These are phyloP conservation scores for Sminthurinus aureus DNA, from an alignment of 2,888 invertebrate genomes.

Conservation along the genomic window DNA sequence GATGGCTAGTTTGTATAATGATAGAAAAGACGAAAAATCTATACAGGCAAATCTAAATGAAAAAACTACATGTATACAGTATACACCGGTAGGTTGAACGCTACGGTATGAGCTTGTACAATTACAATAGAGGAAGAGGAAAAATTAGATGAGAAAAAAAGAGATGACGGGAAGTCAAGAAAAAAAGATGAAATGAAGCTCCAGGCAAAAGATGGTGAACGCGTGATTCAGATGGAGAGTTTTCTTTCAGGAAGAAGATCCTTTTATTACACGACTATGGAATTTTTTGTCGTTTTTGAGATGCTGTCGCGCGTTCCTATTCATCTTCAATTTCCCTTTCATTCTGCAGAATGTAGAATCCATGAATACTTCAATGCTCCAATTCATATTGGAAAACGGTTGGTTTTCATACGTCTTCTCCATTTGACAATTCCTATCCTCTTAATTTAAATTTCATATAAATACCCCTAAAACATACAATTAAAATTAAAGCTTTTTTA, in stretches of 20 bases:
- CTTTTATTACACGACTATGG: conserved; percentile 1
- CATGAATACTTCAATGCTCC: neutral
- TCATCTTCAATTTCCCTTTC: neutral
- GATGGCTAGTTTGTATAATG: neutral
- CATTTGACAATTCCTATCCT: no score
- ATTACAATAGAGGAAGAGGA: no score
- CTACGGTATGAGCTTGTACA: no score
- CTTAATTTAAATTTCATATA: no score
- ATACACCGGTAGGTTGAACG: no score
- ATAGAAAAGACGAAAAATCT: no score
- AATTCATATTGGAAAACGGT: neutral
- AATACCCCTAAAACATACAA: no score
- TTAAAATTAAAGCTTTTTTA: no score
- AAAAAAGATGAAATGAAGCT: neutral
- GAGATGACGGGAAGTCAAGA: neutral
- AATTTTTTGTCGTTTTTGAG: neutral
- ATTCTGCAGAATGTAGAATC: neutral
- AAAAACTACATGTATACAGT: no score
- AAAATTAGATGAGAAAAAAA: neutral
- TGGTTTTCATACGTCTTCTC: no score
- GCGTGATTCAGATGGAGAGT: conserved; percentile 10
- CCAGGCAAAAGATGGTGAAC: neutral
- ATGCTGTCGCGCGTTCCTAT: conserved; percentile 4
- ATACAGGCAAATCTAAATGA: no score
- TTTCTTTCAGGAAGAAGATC: conserved; percentile 3